Evolutionary conservation across 2,888 invertebrate genomes (phyloP).

Genomic region (Lycaena phlaeas): DNA sequence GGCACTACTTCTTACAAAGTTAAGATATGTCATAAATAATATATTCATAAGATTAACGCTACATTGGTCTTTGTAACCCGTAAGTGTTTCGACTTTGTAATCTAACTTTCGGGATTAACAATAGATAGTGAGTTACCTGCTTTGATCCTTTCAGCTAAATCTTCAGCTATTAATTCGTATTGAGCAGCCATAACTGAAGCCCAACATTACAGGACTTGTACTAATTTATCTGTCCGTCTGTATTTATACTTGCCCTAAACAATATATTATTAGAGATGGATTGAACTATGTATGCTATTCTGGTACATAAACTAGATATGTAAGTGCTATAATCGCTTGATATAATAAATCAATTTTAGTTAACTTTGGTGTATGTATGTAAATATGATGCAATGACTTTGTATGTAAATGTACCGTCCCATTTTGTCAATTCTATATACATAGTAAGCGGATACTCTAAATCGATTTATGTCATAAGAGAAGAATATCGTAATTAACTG

Average conservation of each 20-base stretch:
- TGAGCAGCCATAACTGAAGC: background rate
- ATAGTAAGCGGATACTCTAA: background rate
- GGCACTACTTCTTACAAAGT: no score
- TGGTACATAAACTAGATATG: background rate
- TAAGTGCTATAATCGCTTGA: background rate
- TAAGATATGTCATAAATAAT: no score
- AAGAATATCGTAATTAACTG: no score
- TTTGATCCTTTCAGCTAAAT: background rate
- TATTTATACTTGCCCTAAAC: background rate
- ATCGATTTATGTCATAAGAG: no score
- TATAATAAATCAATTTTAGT: background rate
- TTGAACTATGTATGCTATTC: background rate
- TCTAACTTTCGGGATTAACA: no score
- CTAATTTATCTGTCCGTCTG: no score
- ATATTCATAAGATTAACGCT: no score
- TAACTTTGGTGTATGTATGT: background rate
- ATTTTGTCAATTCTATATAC: conserved; percentile 4
- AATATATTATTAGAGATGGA: background rate
- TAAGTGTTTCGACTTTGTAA: no score
- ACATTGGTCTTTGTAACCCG: no score
- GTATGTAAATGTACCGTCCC: conserved; percentile 13
- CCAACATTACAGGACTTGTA: conserved; percentile 1
- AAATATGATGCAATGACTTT: conserved; percentile 6
- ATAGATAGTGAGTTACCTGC: background rate
- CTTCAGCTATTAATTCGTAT: background rate